Evolutionary conservation across 2,888 invertebrate genomes (phyloP), one percentile per base, ranked within the genome.

Genomic region (Spialia ferax): DNA sequence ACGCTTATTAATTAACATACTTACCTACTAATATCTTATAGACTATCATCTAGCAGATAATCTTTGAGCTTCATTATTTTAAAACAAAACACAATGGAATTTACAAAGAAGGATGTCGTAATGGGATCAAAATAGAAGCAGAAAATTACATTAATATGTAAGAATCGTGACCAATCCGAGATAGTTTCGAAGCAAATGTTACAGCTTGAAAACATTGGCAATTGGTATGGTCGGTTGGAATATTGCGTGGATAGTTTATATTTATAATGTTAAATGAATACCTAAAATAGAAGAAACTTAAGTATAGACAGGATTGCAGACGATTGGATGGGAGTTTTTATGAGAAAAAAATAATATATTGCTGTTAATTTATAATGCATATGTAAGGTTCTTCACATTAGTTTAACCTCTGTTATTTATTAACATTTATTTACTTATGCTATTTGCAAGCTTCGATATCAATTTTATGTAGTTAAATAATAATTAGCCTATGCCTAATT

Each of bases 71-170:
- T n/a, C n/a, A n/a, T n/a, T n/a, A n/a, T n/a, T n/a, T n/a, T n/a
- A n/a, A n/a, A n/a, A n/a, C 13, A 45, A 50, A 50, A 48, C 13
- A 23, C 50, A 50, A 50, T 22, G 22, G 23, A 50, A 50, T 45
- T 18, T 18, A 50, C 23, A 50, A 15, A 50, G 4, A 20, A 50
- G 50, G 23, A 50, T 50, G 50, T 29, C 10, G 23, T 23, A 55
- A 55, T 55, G 23, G 26, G 15, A 23, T 13, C 54, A 23, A 29
- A 55, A 15, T 55, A 15, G 23, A 55, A 55, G 26, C 54, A 55
- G 50, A 50, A 50, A 50, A 50, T 50, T 50, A 23, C 23, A 50
- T 50, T 50, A 50, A 50, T 22, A 50, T 50, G 50, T 50, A 50
- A 50, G 22, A 50, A 50, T 50, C 50, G 50, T 50, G 50, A 50